Conservation (phyloP, 2,888 invertebrate species). For the Drosophila histrio region DNA sequence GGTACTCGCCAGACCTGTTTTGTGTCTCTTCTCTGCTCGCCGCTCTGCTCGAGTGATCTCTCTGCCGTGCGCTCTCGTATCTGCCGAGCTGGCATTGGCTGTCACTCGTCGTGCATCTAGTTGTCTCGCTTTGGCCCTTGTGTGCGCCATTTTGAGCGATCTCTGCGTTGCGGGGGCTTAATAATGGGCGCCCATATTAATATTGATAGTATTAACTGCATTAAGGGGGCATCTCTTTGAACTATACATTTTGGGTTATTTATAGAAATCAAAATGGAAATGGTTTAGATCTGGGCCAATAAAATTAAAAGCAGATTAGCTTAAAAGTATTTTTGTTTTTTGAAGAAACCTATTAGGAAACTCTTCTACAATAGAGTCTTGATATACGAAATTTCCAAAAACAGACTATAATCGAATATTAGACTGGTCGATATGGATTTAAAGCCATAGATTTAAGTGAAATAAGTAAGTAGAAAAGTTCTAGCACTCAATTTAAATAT, state of each 20-base stretch:
- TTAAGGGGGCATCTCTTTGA: constrained; percentile 60
- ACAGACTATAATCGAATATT: not conserved
- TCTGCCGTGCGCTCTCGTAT: constrained; percentile 27
- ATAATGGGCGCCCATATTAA: constrained; percentile 64
- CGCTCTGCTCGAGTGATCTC: not conserved
- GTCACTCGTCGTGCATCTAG: constrained; percentile 22
- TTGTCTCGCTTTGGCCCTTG: constrained; percentile 49
- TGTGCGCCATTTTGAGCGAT: constrained; percentile 61
- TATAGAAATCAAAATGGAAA: constrained; percentile 44
- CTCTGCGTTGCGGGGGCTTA: constrained; percentile 19
- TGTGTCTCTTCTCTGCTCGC: constrained; percentile 12
- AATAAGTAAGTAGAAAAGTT: not conserved
- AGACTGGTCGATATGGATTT: not conserved
- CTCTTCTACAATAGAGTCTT: not conserved
- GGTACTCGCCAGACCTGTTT: constrained; percentile 69
- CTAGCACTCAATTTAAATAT: not conserved
- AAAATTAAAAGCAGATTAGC: constrained; percentile 40
- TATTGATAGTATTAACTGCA: constrained; percentile 53
- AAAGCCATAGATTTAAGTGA: not conserved
- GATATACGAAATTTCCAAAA: not conserved
- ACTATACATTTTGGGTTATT: constrained; percentile 38
- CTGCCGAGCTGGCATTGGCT: constrained; percentile 53
- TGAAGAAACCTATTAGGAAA: not conserved
- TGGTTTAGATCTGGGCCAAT: constrained; percentile 47
- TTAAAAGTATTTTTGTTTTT: constrained; percentile 22